Conservation (phyloP, 2,797 vertebrate genomes). For the Rhinogobio ventralis region DNA sequence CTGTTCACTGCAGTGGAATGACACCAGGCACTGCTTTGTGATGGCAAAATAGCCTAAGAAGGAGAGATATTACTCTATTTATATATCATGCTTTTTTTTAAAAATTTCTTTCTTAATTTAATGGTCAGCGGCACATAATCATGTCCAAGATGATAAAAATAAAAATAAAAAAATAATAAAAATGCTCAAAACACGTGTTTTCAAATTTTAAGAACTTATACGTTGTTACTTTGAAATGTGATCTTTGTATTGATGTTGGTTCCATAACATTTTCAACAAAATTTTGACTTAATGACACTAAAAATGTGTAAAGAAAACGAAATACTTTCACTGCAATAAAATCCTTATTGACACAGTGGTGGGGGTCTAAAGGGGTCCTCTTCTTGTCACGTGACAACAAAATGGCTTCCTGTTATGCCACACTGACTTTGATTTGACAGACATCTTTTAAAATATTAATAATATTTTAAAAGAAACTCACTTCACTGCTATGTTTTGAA, state of each 20-base stretch:
- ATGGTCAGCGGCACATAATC: background rate
- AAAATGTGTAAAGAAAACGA: too few relatives aligned
- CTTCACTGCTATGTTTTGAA: background rate
- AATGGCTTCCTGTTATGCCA: background rate
- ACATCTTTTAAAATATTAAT: background rate
- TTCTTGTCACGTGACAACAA: slow-evolving; percentile 1
- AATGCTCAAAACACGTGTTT: too few relatives aligned
- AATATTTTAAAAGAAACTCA: background rate
- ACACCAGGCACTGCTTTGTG: slow-evolving; percentile 27
- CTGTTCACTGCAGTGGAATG: slow-evolving; percentile 36
- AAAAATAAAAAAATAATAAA: too few relatives aligned
- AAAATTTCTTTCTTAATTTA: background rate
- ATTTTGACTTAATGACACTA: background rate
- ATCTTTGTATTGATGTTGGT: too few relatives aligned
- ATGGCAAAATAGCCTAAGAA: background rate
- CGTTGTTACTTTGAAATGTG: background rate
- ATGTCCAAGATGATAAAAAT: background rate
- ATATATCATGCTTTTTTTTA: background rate
- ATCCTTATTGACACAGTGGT: background rate
- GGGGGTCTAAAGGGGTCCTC: slow-evolving; percentile 2
- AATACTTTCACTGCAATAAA: background rate
- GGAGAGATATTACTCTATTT: background rate
- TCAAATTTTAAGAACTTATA: background rate
- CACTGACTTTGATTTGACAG: background rate
- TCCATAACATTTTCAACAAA: too few relatives aligned